phyloP scores from a whole-genome alignment of 2,888 invertebrate genomes.

The Hydrotaea diabolus region DNA sequence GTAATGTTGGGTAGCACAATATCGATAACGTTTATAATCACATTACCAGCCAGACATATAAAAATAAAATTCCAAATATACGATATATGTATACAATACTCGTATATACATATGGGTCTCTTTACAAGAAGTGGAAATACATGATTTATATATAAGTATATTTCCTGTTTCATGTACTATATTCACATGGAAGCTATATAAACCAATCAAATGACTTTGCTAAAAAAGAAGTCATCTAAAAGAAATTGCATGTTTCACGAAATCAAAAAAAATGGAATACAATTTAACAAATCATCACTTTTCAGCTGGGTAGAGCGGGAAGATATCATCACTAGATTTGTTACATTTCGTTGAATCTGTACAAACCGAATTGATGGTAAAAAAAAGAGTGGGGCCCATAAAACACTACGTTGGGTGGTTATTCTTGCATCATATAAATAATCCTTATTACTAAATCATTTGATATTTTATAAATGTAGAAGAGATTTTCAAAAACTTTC shows the following conservation, averaged over 20 bases:
- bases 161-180: background rate
- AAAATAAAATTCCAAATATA: conserved; percentile 41
- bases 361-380: too few species aligned
- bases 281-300: conserved; percentile 39
- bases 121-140: conserved; percentile 10
- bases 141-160: conserved; percentile 55
- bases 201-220: conserved; percentile 51
- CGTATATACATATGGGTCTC: background rate
- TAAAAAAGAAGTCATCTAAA: conserved; percentile 7
- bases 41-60: conserved; percentile 65
- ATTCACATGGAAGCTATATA: background rate
- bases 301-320: background rate
- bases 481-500: too few species aligned
- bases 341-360: too few species aligned
- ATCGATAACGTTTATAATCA: conserved; percentile 69
- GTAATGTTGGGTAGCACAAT: conserved; percentile 46
- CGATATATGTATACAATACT: background rate
- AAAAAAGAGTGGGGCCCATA: too few species aligned
- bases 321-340: background rate
- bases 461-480: too few species aligned
- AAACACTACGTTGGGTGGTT: too few species aligned
- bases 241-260: background rate
- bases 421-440: too few species aligned
- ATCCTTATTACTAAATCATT: too few species aligned
- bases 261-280: background rate